Evolutionary conservation across 1,140 invertebrate species (phyloP).

Genomic region (Pseudomyrmex gracilis): DNA sequence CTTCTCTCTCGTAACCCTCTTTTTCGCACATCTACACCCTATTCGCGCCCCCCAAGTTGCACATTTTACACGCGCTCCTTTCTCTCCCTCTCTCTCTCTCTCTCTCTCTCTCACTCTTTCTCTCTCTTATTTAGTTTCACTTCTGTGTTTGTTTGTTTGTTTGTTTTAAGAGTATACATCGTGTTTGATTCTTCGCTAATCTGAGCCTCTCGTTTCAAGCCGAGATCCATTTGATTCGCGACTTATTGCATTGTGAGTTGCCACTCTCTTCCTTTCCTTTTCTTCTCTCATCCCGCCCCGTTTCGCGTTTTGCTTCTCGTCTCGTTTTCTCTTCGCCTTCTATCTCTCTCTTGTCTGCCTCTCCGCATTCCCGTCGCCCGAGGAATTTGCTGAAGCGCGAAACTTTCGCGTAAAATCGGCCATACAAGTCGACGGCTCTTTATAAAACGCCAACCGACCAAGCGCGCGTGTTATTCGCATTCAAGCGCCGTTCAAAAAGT

Average conservation of each 20-base stretch:
- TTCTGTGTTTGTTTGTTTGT: constrained; percentile 51
- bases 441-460: constrained; percentile 25
- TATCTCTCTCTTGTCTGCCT: background rate
- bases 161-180: constrained; percentile 74
- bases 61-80: constrained; percentile 7
- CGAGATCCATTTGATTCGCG: constrained; percentile 82
- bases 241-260: constrained; percentile 78
- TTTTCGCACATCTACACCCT: constrained; percentile 59
- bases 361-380: background rate
- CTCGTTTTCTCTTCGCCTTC: background rate
- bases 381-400: background rate
- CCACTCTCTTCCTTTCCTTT: background rate
- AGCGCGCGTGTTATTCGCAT: constrained; percentile 51
- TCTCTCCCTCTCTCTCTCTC: constrained; percentile 69
- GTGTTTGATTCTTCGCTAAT: constrained; percentile 82
- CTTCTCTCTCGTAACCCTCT: constrained; percentile 22
- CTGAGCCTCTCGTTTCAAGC: constrained; percentile 75
- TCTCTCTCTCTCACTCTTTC: constrained; percentile 61
- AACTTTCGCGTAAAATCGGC: constrained; percentile 34
- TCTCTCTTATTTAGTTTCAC: constrained; percentile 41
- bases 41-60: constrained; percentile 11
- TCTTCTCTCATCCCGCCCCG: background rate
- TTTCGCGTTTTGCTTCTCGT: constrained; percentile 47
- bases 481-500: constrained; percentile 46
- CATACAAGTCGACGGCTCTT: constrained; percentile 31